Base-by-base conservation (phyloP, 92 coral and sea anemone genomes). In the Porites evermanni region DNA sequence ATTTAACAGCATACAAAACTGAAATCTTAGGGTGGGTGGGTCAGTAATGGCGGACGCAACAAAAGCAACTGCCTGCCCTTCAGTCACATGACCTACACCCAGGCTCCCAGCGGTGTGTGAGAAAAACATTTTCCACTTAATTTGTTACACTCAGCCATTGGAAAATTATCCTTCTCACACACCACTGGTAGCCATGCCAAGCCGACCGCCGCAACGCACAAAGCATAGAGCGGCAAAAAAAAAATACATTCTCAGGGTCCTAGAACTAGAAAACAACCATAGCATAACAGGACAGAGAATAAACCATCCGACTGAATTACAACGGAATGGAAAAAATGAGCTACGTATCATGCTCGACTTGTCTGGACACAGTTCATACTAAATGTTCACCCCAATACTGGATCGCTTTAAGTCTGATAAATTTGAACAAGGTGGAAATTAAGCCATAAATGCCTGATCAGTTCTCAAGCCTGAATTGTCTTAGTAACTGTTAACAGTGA, bases 401-500 rank as follows among this genome's bases (percentile, higher is more conserved):
- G 61, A 8, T 12, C 61, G 6, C 5, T 3, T 38, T 0, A 38
- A 38, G 47, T 38, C 47, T 38, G 47, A 3, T 38, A 38, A 38
- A 38, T 38, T 3, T 38, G 61, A 8, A 56, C 16, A 56, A 56
- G 16, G 13, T 11, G 12, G 16, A 56, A 56, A 11, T 56, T 56
- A 8, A 56, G 13, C 61, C 61, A 0, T 56, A 56, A 56, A 1
- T 26, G 54, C 6, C 75, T 16, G 38, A 4, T 21, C 75, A 70
- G 75, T 70, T 70, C 54, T 70, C 75, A 70, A 56, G 61, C 61
- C 14, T 56, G 61, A 56, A 56, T 56, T 56, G 14, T 56, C 61
- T 12, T 56, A 56, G 61, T 7, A 56, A 56, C 61, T 56, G 61
- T 69, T 89, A 64, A 56, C 61, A 56, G 61, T 56, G 14, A 56